Base-by-base conservation (phyloP, 1,140 invertebrate species). In the Hycleus cichorii region DNA sequence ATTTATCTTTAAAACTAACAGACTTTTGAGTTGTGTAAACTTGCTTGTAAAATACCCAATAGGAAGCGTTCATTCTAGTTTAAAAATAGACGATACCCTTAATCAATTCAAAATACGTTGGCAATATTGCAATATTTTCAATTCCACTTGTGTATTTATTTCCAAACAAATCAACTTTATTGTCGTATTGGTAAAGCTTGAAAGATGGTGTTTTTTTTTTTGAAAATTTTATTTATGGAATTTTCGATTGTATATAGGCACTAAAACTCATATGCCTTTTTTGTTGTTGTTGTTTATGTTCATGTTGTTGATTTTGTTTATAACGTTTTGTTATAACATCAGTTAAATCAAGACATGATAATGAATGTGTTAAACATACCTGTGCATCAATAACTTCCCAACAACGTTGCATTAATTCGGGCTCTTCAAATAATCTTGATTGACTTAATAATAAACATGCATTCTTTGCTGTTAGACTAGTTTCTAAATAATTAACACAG, bases 311-410 rank as follows among this genome's bases (percentile, higher is more conserved):
- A 5, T 4, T 32, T 32, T 32, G 32, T 25, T 57, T 53, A 27
- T 53, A 62, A 39, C 49, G 27, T 8, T 51, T 59, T 12, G 46
- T 43, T 24, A 51, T 47, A 42, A 42, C 10, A 18, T 51, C 63
- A 27, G 59, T 70, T 45, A 73, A 49, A 43, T 73, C 68, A 39
- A 71, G 60, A 42, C 65, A 71, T 39, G 69, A 70, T 53, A 70
- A 38, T 12, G 70, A 69, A 60, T 69, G 67, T 50, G 64, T 69
- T 60, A 71, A 64, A 77, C 78, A 78, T 80, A 89, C 88, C 86
- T 90, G 88, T 52, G 89, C 91, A 77, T 94, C 92, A 72, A 95
- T 93, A 43, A 97, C 93, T 80, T 95, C 91, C 91, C 91, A 95
- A 76, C 91, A 95, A 67, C 91, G 79, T 73, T 93, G 88, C 91